Conservation (phyloP, 2,888 invertebrate species). For the Eilema sororculum region DNA sequence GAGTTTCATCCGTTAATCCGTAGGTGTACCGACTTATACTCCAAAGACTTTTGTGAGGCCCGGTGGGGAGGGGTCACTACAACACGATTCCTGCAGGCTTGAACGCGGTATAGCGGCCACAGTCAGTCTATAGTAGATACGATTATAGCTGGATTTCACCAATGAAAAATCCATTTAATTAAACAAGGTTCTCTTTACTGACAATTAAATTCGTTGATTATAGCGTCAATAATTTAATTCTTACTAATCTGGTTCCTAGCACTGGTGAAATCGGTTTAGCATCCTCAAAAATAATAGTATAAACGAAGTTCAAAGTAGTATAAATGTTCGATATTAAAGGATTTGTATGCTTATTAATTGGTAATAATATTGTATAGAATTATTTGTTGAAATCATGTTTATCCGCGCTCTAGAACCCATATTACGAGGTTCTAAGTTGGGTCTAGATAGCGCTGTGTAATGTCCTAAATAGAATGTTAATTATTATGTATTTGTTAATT, state of each 20-base stretch:
- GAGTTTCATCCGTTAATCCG: too few relatives aligned
- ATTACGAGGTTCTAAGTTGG: background rate
- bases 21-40: too few relatives aligned
- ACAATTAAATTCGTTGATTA: background rate
- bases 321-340: background rate
- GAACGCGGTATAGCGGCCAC: too few relatives aligned
- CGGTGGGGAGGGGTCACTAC: too few relatives aligned
- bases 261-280: background rate
- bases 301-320: constrained; percentile 26
- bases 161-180: background rate
- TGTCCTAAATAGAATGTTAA: background rate
- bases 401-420: constrained; percentile 1
- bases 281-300: background rate
- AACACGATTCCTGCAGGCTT: too few relatives aligned
- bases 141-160: background rate
- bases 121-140: background rate
- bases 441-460: constrained; percentile 2
- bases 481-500: background rate
- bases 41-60: too few relatives aligned
- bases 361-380: constrained; percentile 31
- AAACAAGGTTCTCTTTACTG: background rate
- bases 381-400: constrained; percentile 38
- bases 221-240: background rate
- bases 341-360: constrained; percentile 15
- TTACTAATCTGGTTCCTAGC: background rate